phyloP scores from a whole-genome alignment of 2,113 vertebrate genomes.

The Eublepharis macularius region DNA sequence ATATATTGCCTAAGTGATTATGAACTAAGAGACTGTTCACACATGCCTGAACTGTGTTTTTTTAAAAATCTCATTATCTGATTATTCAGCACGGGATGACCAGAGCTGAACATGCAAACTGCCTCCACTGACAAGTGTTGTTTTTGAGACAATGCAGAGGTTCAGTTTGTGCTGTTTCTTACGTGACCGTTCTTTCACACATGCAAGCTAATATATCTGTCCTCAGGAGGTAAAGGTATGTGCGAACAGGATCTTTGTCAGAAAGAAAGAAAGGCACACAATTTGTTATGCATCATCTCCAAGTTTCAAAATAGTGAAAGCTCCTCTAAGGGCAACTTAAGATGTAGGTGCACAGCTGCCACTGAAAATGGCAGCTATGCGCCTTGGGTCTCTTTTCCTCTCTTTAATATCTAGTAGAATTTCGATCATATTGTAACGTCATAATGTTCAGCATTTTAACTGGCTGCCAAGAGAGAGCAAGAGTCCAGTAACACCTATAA shows the following conservation, averaged over 20 bases:
- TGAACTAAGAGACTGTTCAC: rapidly evolving
- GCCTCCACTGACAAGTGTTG: background rate
- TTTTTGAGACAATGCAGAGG: background rate
- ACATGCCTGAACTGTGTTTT: background rate
- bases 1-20: rapidly evolving
- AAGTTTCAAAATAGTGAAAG: too few species aligned
- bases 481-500: too few species aligned
- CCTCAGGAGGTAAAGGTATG: background rate
- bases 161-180: background rate
- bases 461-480: too few species aligned
- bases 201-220: background rate
- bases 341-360: too few species aligned
- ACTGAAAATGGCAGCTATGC: too few species aligned
- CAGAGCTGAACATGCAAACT: background rate
- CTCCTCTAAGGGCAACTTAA: too few species aligned
- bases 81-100: background rate
- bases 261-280: background rate
- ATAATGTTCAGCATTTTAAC: too few species aligned
- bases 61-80: background rate
- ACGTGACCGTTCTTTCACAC: background rate
- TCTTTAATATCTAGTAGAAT: too few species aligned
- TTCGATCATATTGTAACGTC: too few species aligned
- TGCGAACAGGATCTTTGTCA: background rate
- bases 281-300: too few species aligned
- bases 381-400: too few species aligned